Evolutionary conservation across 2,113 vertebrate species (phyloP).

Genomic region (Chloropsis hardwickii): DNA sequence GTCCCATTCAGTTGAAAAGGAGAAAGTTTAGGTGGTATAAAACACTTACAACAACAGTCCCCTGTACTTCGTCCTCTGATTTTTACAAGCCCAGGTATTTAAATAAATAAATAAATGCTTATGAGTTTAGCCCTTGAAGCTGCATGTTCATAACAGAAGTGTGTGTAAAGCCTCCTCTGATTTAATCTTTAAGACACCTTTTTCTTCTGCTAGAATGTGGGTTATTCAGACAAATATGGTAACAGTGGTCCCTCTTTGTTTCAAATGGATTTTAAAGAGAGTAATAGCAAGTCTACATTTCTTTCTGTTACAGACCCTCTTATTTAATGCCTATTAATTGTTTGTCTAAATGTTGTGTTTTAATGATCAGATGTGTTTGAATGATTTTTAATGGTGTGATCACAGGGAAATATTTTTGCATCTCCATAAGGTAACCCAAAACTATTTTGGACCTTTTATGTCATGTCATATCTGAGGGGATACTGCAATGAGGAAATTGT

Average conservation of each 20-base stretch:
- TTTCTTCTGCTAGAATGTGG: background rate
- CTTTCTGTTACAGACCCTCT: background rate
- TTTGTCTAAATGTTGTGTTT: background rate
- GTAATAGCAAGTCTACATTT: background rate
- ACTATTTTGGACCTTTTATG: background rate
- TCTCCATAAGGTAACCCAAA: background rate
- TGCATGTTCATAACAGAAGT: background rate
- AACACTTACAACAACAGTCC: background rate
- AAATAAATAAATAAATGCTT: background rate
- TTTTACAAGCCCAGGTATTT: background rate
- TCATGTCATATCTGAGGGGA: background rate
- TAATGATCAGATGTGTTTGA: background rate
- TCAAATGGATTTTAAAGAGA: background rate
- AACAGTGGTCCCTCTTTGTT: background rate
- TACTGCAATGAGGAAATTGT: background rate
- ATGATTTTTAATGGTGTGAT: background rate
- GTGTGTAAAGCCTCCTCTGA: background rate
- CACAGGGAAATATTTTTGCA: background rate
- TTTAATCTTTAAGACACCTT: background rate
- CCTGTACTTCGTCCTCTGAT: background rate
- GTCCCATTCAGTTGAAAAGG: rapidly evolving
- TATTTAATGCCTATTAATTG: background rate
- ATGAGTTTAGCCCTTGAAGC: background rate
- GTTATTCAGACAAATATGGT: background rate
- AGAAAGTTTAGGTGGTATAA: background rate